A percentile compares a stretch with the other conserved stretches of the same genome.
Evolutionary conservation across 2,888 invertebrate genomes (phyloP).

Genomic region (Apotomis turbidana): DNA sequence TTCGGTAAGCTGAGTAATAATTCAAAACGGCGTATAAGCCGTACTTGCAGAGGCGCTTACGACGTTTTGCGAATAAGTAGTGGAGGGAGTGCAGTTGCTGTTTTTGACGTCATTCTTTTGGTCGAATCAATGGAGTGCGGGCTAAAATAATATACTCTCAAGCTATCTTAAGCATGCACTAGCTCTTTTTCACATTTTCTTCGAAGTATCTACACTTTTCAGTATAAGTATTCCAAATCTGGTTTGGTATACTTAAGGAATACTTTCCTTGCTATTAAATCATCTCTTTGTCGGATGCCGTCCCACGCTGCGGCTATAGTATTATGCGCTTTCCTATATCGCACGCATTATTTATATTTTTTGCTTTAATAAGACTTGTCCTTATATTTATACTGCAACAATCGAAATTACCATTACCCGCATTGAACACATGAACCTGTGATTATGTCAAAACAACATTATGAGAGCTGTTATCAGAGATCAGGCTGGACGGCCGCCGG

Average conservation of each 20-base stretch:
- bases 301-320: no score
- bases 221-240: no score
- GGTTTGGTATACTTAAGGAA: no score
- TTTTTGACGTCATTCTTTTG: slow-evolving; percentile 22
- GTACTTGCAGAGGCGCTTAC: background rate
- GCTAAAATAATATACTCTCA: background rate
- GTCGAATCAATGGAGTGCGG: slow-evolving; percentile 1
- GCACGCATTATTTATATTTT: no score
- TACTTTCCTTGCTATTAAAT: no score
- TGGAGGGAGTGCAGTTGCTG: slow-evolving; percentile 16
- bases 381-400: background rate
- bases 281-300: no score
- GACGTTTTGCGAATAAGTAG: background rate
- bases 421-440: background rate
- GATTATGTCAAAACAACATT: background rate
- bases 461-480: background rate
- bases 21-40: background rate
- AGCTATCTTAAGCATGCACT: no score
- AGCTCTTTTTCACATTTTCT: no score
- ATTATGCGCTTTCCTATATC: no score
- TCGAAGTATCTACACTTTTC: no score
- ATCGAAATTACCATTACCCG: background rate
- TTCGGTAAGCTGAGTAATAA: slow-evolving; percentile 17
- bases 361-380: no score
- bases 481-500: background rate